phyloP scores from a whole-genome alignment of 2,888 invertebrate genomes.

The Poecilus cupreus region DNA sequence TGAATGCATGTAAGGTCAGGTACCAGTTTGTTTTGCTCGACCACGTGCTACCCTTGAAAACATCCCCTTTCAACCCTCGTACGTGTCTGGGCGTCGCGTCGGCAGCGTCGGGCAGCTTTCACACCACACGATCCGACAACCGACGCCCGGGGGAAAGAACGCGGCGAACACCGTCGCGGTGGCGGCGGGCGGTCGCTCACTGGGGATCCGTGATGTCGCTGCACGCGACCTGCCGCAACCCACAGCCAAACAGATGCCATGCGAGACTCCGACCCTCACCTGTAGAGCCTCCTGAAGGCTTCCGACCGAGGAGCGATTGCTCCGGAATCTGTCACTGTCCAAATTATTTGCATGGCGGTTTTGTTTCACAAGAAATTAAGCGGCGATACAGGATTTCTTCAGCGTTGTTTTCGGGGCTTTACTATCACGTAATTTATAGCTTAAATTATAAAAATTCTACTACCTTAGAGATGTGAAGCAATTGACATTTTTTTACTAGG shows the following conservation, averaged over 20 bases:
- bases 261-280: conserved; percentile 14
- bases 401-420: too few species aligned
- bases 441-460: too few species aligned
- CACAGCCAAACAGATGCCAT: not conserved
- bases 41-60: conserved; percentile 4
- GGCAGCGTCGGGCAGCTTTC: not conserved
- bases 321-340: too few species aligned
- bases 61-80: not conserved
- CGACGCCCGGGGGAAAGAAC: not conserved
- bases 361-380: too few species aligned
- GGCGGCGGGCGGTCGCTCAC: not conserved
- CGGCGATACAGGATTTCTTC: too few species aligned
- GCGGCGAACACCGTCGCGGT: not conserved
- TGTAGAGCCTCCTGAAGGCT: conserved; percentile 12
- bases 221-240: conserved; percentile 57
- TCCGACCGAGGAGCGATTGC: too few species aligned
- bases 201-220: conserved; percentile 46
- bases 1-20: not conserved
- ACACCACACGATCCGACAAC: not conserved
- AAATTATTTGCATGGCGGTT: too few species aligned
- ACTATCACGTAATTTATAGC: too few species aligned
- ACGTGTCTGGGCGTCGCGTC: not conserved
- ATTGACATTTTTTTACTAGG: too few species aligned
- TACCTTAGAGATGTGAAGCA: too few species aligned
- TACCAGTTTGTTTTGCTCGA: not conserved